These are phyloP conservation scores for Microcebus griseorufus DNA, from an alignment of 2,113 vertebrate species.

Conservation along the genomic window DNA sequence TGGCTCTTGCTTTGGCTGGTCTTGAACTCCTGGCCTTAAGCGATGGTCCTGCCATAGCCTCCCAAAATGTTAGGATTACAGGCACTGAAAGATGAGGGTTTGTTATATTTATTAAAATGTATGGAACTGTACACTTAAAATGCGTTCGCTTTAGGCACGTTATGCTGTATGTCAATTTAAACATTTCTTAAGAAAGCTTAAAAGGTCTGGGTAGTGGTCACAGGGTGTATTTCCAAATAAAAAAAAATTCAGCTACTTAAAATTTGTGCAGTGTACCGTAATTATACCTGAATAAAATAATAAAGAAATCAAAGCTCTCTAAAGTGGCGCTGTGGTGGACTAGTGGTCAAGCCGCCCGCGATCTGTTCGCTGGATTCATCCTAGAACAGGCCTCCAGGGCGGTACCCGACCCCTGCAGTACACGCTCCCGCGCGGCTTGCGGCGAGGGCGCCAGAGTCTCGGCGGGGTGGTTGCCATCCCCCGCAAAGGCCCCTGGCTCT, in stretches of 20 bases:
- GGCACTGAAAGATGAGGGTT: neutral
- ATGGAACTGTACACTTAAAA: neutral
- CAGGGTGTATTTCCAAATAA: neutral
- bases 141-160: neutral
- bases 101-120: neutral
- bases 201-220: neutral
- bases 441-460: neutral
- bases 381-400: neutral
- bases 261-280: neutral
- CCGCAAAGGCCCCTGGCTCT: neutral
- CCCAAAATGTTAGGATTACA: too few relatives aligned
- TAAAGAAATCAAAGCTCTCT: neutral
- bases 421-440: neutral
- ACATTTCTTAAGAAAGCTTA: neutral
- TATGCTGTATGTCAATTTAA: neutral
- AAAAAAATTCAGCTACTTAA: neutral
- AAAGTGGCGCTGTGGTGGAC: neutral
- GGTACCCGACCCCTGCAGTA: neutral
- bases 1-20: too few relatives aligned
- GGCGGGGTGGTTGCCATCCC: accelerated
- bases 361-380: neutral
- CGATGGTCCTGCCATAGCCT: too few relatives aligned
- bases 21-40: too few relatives aligned
- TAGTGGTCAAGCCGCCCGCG: neutral
- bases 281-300: neutral